Evolutionary conservation across 1,140 invertebrate species (phyloP), one percentile per base, ranked within the genome.

Genomic region (Potamilus streckersoni): DNA sequence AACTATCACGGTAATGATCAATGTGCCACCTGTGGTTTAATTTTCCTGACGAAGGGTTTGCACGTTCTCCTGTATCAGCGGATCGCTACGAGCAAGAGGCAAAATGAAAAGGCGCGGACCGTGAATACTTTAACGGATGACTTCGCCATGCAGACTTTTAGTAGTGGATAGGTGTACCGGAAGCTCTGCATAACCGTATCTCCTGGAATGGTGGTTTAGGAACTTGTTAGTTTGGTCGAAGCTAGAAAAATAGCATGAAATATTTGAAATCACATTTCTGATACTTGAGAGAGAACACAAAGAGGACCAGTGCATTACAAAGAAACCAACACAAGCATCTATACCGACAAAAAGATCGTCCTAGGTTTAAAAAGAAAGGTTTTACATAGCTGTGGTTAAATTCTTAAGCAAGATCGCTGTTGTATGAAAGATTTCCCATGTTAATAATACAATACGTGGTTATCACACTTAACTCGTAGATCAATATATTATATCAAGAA

Each of bases 231-330:
- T 66, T 83, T 79, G 57, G 80, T 79, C 15, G 73, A 62, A 11
- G 82, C 82, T 64, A 31, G 27, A 83, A 66, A 4, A 69, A 77
- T 62, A 82, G 71, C 13, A 83, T 73, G 68, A 79, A 83, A 67
- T 75, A 74, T 12, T 74, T 71, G 31, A 79, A 76, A n/a, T 79
- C 80, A 31, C 76, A 73, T 16, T 69, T 60, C 16, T 80, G 72
- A 16, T 74, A 58, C 69, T 74, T 71, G 13, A 69, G 61, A 12
- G 66, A 74, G 71, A 80, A 82, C 16, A 82, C 73, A 59, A 79
- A 79, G 6, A 81, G 67, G 23, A 83, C 80, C n/a, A 83, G 65
- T 0, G 60, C 31, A 61, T 83, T 83, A 80, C 82, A 16, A 79
- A 23, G 38, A 76, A 57, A n/a, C 82, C 82, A 73, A 75, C n/a